Evolutionary conservation across 2,113 vertebrate genomes (phyloP).

Genomic region (Eulemur rufifrons): DNA sequence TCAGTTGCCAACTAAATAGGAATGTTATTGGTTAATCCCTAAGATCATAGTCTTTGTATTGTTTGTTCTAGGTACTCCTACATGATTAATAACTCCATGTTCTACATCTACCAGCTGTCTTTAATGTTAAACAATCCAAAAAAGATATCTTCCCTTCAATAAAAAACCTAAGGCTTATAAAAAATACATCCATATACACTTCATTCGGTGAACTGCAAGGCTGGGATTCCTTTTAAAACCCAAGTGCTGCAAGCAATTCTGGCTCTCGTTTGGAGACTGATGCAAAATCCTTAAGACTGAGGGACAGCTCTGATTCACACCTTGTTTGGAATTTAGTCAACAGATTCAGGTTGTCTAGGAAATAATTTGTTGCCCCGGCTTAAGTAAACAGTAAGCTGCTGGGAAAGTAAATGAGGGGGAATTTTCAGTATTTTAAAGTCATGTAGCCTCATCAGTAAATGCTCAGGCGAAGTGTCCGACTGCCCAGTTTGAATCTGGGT

Average conservation of each 20-base stretch:
- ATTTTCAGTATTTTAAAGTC: background rate
- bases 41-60: background rate
- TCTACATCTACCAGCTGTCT: constrained; percentile 14
- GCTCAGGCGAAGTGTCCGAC: background rate
- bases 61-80: background rate
- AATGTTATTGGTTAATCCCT: background rate
- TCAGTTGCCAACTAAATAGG: background rate
- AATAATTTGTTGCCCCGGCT: background rate
- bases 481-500: background rate
- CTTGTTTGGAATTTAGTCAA: background rate
- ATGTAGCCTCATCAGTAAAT: background rate
- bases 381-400: background rate
- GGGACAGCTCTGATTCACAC: background rate
- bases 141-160: background rate
- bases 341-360: background rate
- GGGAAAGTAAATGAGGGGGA: background rate
- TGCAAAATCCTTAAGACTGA: background rate
- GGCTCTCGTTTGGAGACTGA: background rate
- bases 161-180: background rate
- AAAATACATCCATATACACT: background rate
- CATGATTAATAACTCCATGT: background rate
- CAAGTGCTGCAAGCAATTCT: background rate
- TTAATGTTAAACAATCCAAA: constrained; percentile 8
- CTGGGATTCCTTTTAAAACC: background rate
- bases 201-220: background rate